Conservation (phyloP, 1,140 invertebrate genomes). For the Drosophila oshimai region DNA sequence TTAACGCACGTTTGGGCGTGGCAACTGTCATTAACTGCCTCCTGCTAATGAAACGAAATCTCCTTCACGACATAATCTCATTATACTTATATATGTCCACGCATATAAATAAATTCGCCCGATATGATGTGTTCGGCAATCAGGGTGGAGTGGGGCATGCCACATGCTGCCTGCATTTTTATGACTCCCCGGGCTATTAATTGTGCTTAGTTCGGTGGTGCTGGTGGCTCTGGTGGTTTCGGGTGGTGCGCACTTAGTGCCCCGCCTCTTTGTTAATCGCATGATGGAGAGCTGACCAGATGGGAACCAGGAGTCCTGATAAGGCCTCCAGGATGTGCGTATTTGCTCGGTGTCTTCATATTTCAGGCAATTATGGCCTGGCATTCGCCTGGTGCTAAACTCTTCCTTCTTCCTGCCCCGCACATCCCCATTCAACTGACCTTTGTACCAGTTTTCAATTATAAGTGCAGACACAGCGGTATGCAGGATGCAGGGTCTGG, state of each 20-base stretch:
- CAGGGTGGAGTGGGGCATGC: not conserved
- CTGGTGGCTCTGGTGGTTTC: not conserved
- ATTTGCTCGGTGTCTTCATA: slow-evolving; percentile 57
- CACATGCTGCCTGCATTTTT: slow-evolving; percentile 54
- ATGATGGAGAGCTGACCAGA: slow-evolving; percentile 54
- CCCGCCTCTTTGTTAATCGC: slow-evolving; percentile 72
- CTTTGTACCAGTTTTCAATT: slow-evolving; percentile 77
- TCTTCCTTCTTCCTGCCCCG: slow-evolving; percentile 17
- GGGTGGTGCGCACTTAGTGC: slow-evolving; percentile 57
- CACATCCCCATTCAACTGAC: slow-evolving; percentile 52
- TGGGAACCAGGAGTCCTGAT: slow-evolving; percentile 12
- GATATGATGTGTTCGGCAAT: slow-evolving; percentile 29
- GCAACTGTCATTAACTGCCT: slow-evolving; percentile 8
- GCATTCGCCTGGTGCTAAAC: slow-evolving; percentile 29
- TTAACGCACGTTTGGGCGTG: not conserved
- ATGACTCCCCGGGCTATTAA: slow-evolving; percentile 62
- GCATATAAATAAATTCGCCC: slow-evolving; percentile 40
- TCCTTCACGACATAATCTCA: slow-evolving; percentile 61
- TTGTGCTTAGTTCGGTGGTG: slow-evolving; percentile 70
- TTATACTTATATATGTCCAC: slow-evolving; percentile 65
- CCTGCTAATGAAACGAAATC: slow-evolving; percentile 69
- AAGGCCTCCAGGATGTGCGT: slow-evolving; percentile 21
- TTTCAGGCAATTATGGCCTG: slow-evolving; percentile 51
- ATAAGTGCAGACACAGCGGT: slow-evolving; percentile 40
- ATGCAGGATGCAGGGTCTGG: not conserved